A percentile compares a stretch with the other conserved stretches of the same genome.
These are phyloP conservation scores for Isoperla grammatica DNA, from an alignment of 2,888 invertebrate species.

Conservation along the genomic window DNA sequence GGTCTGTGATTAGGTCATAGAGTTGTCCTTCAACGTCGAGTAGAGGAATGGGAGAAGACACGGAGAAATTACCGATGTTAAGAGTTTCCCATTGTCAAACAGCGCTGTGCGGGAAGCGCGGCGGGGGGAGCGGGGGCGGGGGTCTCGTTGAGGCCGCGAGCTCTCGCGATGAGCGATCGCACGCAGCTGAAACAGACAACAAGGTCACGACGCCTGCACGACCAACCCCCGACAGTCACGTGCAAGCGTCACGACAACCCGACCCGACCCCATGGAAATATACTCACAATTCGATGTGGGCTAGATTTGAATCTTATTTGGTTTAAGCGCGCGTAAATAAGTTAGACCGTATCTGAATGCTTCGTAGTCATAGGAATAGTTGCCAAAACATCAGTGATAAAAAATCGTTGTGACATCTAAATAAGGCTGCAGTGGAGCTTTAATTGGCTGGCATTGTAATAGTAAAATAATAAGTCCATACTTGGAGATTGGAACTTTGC, in stretches of 20 bases:
- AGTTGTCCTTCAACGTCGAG: constrained; percentile 52
- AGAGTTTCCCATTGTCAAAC: constrained; percentile 75
- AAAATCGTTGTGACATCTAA: no score
- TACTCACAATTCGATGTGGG: no score
- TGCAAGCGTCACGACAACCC: background rate
- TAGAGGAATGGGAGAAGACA: constrained; percentile 44
- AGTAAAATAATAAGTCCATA: no score
- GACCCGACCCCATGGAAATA: no score
- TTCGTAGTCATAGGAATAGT: no score
- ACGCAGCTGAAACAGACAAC: constrained; percentile 59
- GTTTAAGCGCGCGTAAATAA: no score
- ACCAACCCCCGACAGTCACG: background rate
- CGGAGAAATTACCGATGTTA: constrained; percentile 50
- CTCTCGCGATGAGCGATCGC: constrained; percentile 72
- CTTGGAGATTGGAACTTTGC: no score
- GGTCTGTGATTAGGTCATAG: constrained; percentile 51
- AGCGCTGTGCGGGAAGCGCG: constrained; percentile 70
- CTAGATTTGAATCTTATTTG: no score
- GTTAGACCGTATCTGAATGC: no score
- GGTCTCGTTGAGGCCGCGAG: constrained; percentile 41
- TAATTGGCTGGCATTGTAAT: no score
- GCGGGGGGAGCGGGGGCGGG: constrained; percentile 77
- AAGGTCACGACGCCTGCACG: background rate
- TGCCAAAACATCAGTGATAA: no score
- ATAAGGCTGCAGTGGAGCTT: no score